A percentile compares a stretch with the other conserved stretches of the same genome.
Evolutionary conservation across 2,113 vertebrate species (phyloP).

Genomic region (Accipiter virgatus): DNA sequence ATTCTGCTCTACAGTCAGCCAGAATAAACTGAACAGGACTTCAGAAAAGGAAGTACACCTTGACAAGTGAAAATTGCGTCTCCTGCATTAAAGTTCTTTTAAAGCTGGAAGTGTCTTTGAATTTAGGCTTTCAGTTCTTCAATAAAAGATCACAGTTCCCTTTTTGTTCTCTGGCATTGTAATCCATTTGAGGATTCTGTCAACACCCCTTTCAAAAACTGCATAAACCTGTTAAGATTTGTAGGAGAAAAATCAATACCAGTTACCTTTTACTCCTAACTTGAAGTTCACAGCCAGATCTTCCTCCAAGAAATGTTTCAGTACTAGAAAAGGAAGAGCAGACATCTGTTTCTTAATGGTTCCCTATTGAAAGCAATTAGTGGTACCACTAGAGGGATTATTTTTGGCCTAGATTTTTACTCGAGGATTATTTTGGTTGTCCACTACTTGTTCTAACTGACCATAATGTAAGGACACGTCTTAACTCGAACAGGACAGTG

Average conservation of each 20-base stretch:
- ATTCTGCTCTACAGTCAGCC: neutral
- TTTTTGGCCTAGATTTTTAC: neutral
- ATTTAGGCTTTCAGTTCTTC: constrained; percentile 14
- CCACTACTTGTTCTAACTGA: neutral
- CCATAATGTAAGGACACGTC: neutral
- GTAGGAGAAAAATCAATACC: neutral
- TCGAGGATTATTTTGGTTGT: neutral
- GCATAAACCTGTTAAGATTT: neutral
- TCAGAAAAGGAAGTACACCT: neutral
- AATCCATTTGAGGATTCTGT: constrained; percentile 31
- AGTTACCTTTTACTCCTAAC: neutral
- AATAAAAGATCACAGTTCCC: constrained; percentile 27
- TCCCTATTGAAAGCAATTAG: neutral
- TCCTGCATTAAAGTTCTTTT: neutral
- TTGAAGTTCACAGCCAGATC: neutral
- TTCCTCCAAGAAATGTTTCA: neutral
- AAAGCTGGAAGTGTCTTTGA: constrained; percentile 13
- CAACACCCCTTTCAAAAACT: constrained; percentile 19
- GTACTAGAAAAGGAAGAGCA: neutral
- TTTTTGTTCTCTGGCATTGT: constrained; percentile 20
- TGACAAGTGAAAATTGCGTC: constrained; percentile 27
- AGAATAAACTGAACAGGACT: neutral
- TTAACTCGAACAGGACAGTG: neutral
- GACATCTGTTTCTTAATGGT: neutral
- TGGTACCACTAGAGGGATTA: neutral